phyloP scores from a whole-genome alignment of 2,113 vertebrate genomes.

The Paracanthobrama guichenoti region DNA sequence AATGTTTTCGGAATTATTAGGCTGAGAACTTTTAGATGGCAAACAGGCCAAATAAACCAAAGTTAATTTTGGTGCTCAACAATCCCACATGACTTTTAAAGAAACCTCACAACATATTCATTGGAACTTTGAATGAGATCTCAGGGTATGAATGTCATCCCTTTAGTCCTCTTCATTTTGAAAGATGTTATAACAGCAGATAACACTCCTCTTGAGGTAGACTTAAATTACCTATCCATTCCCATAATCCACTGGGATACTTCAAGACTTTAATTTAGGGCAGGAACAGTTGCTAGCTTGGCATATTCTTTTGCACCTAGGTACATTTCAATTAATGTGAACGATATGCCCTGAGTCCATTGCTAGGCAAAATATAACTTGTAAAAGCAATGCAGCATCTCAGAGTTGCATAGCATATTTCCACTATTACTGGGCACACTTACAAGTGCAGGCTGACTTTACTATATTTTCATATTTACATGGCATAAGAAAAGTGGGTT shows the following conservation, averaged over 20 bases:
- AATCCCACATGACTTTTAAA: conserved; percentile 19
- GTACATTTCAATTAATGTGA: conserved; percentile 52
- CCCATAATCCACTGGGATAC: conserved; percentile 18
- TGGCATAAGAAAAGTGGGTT: conserved; percentile 35
- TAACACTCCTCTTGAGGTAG: conserved; percentile 5
- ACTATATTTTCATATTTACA: conserved; percentile 61
- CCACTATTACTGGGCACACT: conserved; percentile 63
- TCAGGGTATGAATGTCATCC: conserved; percentile 5
- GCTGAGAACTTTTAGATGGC: conserved; percentile 31
- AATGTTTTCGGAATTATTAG: conserved; percentile 41
- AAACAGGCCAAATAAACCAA: conserved; percentile 36
- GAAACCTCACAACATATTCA: neutral
- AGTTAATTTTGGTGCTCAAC: conserved; percentile 14
- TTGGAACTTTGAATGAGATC: conserved; percentile 20
- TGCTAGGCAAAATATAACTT: conserved; percentile 54
- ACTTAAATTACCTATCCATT: conserved; percentile 25
- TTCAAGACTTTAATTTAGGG: conserved; percentile 18
- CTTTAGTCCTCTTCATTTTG: conserved; percentile 32
- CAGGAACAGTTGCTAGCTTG: conserved; percentile 22
- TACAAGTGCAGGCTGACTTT: conserved; percentile 57
- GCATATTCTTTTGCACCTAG: conserved; percentile 15
- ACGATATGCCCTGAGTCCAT: conserved; percentile 64
- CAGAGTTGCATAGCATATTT: conserved; percentile 54
- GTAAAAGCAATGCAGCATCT: conserved; percentile 58
- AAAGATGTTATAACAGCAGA: conserved; percentile 15